phyloP scores from a whole-genome alignment of 2,797 vertebrate genomes.

The Otolemur crassicaudatus region DNA sequence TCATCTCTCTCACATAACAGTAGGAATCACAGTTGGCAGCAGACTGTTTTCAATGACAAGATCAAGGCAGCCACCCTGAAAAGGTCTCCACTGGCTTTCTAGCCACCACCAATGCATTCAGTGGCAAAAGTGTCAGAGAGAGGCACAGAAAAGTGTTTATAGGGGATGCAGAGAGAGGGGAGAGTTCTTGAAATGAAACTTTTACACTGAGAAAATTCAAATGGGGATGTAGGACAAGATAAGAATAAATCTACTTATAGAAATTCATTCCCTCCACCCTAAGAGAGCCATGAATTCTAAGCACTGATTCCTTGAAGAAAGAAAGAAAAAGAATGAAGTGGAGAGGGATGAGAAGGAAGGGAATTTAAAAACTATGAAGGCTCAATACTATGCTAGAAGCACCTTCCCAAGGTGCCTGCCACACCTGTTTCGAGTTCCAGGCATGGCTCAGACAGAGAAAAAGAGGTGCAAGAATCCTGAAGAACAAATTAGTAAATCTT shows the following conservation, averaged over 20 bases:
- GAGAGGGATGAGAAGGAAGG: background rate
- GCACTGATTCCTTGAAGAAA: background rate
- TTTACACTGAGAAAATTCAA: background rate
- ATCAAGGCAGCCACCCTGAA: background rate
- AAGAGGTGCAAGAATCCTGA: background rate
- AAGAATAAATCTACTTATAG: background rate
- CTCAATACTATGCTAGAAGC: background rate
- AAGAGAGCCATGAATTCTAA: background rate
- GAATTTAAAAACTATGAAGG: background rate
- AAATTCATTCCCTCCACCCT: background rate
- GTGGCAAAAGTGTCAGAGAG: fast-evolving
- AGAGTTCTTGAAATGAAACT: background rate
- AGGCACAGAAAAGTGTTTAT: background rate
- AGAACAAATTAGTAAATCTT: background rate
- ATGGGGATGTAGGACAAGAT: background rate
- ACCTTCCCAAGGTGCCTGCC: background rate
- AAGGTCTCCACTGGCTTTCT: background rate
- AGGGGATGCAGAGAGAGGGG: fast-evolving
- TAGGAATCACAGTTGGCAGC: background rate
- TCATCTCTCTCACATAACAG: background rate
- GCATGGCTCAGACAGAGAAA: background rate
- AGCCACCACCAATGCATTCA: background rate
- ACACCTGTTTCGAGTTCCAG: background rate
- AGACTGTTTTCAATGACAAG: background rate
- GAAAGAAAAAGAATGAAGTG: background rate